Conservation (phyloP, 2,888 invertebrate species). For the Melipona beecheii region DNA sequence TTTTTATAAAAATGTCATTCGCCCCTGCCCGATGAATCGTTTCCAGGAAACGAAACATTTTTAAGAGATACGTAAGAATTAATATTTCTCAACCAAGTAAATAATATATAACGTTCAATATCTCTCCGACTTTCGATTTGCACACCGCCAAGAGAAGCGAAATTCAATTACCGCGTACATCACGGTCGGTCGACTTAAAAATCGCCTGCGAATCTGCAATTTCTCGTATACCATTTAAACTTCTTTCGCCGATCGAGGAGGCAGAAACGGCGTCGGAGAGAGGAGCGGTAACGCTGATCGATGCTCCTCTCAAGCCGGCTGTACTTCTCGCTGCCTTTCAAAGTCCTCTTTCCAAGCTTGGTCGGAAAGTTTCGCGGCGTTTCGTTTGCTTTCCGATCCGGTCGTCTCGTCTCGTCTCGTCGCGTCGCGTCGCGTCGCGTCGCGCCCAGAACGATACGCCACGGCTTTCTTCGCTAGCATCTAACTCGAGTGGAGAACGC, state of each 20-base stretch:
- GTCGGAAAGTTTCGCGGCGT: slow-evolving; percentile 31
- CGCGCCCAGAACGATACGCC: slow-evolving; percentile 38
- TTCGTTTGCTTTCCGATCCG: slow-evolving; percentile 50
- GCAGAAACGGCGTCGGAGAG: background rate
- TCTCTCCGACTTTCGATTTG: background rate
- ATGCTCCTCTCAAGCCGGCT: slow-evolving; percentile 8
- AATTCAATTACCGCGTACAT: background rate
- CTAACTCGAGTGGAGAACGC: slow-evolving; percentile 50
- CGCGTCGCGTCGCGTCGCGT: slow-evolving; percentile 8
- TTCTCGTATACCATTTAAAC: slow-evolving; percentile 8
- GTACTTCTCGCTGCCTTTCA: slow-evolving; percentile 21
- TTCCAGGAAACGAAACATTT: too few relatives aligned
- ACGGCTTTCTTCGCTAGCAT: slow-evolving; percentile 61
- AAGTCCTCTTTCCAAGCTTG: slow-evolving; percentile 21
- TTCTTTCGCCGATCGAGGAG: background rate
- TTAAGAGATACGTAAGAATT: too few relatives aligned
- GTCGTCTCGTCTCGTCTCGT: slow-evolving; percentile 18
- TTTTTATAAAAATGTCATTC: too few relatives aligned
- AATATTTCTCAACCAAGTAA: too few relatives aligned
- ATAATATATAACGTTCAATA: background rate
- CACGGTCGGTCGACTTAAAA: background rate
- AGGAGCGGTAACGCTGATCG: slow-evolving; percentile 18
- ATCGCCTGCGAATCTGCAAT: background rate
- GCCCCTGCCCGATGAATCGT: too few relatives aligned
- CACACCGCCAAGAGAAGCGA: too few relatives aligned